Evolutionary conservation across 2,888 invertebrate species (phyloP), one percentile per base, ranked within the genome.

Genomic region (Molanna angustata): DNA sequence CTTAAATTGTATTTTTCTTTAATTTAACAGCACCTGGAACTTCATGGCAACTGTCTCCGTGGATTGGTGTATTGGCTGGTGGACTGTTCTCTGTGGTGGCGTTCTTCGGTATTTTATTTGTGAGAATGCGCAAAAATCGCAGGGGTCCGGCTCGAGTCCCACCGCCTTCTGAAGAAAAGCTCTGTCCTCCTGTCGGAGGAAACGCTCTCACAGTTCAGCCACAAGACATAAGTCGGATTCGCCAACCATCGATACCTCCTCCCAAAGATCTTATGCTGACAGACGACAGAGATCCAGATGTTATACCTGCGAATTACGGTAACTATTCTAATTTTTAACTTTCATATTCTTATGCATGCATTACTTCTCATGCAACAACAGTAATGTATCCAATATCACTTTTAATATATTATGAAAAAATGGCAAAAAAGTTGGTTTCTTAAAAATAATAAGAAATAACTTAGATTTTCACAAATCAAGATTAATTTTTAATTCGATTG

Each of bases 231-330:
- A 66, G 66, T 43, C 67, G 56, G 35, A 54, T 51, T 20, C 66
- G 67, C 45, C 67, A 66, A 16, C 35, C 48, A 9, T 43, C 48
- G 27, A 21, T 46, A 2, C 52, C 48, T 17, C 50, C 58, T 6
- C 48, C 58, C 9, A 54, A 56, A 16, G 56, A 56, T 19, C 37
- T 47, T 1, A 53, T 46, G 11, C 49, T 45, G 13, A 22, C 39
- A 3, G 80, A 82, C 62, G 83, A 83, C 64, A 77, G 79, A 62
- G 86, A 87, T 72, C 86, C 86, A 14, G 86, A 87, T 69, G 82
- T 86, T 56, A 86, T 87, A 67, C 86, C 86, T 58, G 85, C 84
- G 57, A 85, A 86, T 76, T 85, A 83, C 63, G 85, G 86, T 85
- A 72, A 74, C 72, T 14, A 11, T 41, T n/a, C 9, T 35, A 35